Conservation (phyloP, 2,888 invertebrate species). For the Agonopterix subpropinquella region DNA sequence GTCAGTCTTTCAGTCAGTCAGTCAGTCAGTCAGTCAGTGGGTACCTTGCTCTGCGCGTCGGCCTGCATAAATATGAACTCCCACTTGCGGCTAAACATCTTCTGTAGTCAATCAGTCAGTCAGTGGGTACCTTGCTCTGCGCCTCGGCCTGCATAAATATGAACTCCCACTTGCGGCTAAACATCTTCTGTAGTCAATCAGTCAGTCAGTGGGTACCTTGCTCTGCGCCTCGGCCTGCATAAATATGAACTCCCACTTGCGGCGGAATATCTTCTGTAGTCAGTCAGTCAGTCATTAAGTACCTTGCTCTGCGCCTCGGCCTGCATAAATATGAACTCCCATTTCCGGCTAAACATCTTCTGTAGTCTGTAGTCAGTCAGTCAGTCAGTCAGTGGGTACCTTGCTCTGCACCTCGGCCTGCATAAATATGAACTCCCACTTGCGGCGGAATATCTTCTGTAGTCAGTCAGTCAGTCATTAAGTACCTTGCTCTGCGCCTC, state of each 20-base stretch:
- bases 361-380: too few species aligned
- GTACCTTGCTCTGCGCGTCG: conserved; percentile 80
- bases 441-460: conserved; percentile 99
- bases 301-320: conserved; percentile 83
- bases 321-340: conserved; percentile 99
- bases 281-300: not conserved
- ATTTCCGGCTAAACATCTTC: too few species aligned
- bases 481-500: conserved; percentile 79
- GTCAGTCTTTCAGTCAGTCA: too few species aligned
- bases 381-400: conserved; percentile 27
- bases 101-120: too few species aligned
- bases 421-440: conserved; percentile 99
- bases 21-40: not conserved
- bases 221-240: conserved; percentile 93
- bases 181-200: too few species aligned
- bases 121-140: conserved; percentile 70
- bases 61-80: conserved; percentile 99
- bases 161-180: too few species aligned
- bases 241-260: too few species aligned
- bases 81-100: too few species aligned
- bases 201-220: conserved; percentile 43
- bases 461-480: conserved; percentile 68
- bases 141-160: conserved; percentile 98
- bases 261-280: too few species aligned
- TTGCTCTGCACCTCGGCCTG: conserved; percentile 88